Evolutionary conservation across 2,797 vertebrate genomes (phyloP), one percentile per base, ranked within the genome.

Genomic region (Margarornis squamiger): DNA sequence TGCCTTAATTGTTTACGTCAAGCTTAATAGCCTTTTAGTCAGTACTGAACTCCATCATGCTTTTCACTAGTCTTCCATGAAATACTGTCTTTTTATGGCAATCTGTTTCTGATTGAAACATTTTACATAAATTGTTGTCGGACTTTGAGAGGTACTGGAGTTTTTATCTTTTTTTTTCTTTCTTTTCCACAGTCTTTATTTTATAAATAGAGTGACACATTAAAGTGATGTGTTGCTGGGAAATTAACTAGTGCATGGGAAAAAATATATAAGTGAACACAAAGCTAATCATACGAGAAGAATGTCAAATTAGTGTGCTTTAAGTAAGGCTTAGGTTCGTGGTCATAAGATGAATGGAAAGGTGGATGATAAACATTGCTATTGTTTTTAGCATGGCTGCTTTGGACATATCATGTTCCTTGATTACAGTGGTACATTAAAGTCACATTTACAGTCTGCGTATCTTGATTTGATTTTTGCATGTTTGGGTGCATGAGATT

Each of bases 1-100:
- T 92, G 89, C 74, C 78, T 78, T 76, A 93, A 88, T 90, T 71
- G 43, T 92, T 97, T 95, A 62, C n/a, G 46, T 88, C 95, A 95
- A 62, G 23, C 39, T 81, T 80, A 55, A 79, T 43, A 87, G 17
- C 26, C 46, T 41, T 93, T 65, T 70, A 96, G 26, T 91, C 21
- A 65, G 59, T 86, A 43, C 66, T 78, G 57, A 95, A 80, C 34
- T 96, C 57, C 46, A 88, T 82, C 38, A 57, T 41, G 71, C 39
- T 93, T 96, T 95, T 45, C 38, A 66, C 26, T 70, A 43, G 30
- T 70, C 12, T 65, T 95, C 68, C 76, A 34, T 58, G 57, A 94
- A 96, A 90, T 93, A 94, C 6, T 68, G 16, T 67, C 43, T 82
- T 94, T 88, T 85, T 86, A 54, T 79, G 48, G 49, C 23, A 58